phyloP scores from a whole-genome alignment of 2,888 invertebrate genomes.

The Callinectes sapidus region DNA sequence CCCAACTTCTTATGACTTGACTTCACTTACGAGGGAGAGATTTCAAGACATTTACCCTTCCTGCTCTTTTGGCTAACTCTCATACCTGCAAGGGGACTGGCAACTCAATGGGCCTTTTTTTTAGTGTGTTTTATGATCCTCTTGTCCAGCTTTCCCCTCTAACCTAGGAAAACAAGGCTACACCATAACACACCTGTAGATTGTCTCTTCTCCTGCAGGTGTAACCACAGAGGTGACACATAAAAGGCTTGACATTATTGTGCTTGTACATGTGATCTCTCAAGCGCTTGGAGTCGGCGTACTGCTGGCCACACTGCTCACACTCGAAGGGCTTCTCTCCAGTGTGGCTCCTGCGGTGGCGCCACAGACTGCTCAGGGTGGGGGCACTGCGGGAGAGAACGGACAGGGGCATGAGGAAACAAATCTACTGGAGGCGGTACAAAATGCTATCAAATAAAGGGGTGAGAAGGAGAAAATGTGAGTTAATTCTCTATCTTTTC shows the following conservation, averaged over 20 bases:
- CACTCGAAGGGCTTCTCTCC: slow-evolving; percentile 74
- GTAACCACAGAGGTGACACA: slow-evolving; percentile 69
- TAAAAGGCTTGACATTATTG: slow-evolving; percentile 73
- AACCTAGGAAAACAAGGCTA: too few relatives aligned
- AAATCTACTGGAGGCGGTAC: background rate
- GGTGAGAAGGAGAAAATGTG: too few relatives aligned
- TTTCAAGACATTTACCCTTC: too few relatives aligned
- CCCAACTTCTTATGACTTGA: too few relatives aligned
- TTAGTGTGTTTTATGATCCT: too few relatives aligned
- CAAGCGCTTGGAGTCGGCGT: slow-evolving; percentile 74
- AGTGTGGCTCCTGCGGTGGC: slow-evolving; percentile 74
- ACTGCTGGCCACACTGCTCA: slow-evolving; percentile 73
- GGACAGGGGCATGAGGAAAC: background rate
- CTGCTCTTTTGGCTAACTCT: too few relatives aligned
- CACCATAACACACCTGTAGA: slow-evolving; percentile 68
- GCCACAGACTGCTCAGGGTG: slow-evolving; percentile 74
- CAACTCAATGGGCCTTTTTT: too few relatives aligned
- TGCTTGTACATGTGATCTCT: slow-evolving; percentile 74
- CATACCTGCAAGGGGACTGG: too few relatives aligned
- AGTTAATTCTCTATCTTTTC: too few relatives aligned
- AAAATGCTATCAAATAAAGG: background rate
- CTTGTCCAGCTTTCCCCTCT: too few relatives aligned
- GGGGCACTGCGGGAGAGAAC: slow-evolving; percentile 70
- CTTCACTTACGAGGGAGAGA: too few relatives aligned
- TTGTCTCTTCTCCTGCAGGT: slow-evolving; percentile 70